Conservation (phyloP, 2,113 vertebrate species). For the Shinisaurus crocodilurus region DNA sequence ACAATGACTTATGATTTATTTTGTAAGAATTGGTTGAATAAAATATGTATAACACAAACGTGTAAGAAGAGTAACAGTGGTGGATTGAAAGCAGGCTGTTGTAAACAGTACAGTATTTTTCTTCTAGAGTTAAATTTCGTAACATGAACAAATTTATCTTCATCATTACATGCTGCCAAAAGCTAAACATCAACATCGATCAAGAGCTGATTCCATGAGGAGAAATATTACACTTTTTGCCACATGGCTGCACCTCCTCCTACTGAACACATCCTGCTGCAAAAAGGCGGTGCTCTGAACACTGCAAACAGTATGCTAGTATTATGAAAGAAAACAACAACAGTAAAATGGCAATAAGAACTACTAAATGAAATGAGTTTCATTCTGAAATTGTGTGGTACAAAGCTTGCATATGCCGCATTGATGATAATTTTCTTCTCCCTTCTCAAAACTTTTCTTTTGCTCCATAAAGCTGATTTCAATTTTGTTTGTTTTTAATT, state of each 20-base stretch:
- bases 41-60: neutral
- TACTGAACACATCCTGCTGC: neutral
- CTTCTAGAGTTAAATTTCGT: neutral
- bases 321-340: neutral
- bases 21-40: neutral
- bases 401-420: neutral
- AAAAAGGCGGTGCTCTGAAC: neutral
- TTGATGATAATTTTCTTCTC: neutral
- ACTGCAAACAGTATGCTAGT: neutral
- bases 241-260: neutral
- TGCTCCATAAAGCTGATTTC: neutral
- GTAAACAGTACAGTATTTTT: neutral
- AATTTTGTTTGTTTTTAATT: neutral
- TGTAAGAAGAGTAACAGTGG: neutral
- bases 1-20: neutral
- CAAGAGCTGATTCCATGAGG: conserved; percentile 3
- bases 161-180: neutral
- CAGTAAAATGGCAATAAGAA: neutral
- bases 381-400: neutral
- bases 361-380: neutral
- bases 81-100: accelerated
- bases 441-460: neutral
- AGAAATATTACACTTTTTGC: neutral
- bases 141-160: neutral
- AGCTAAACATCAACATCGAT: neutral